Evolutionary conservation across 2,888 invertebrate species (phyloP), one percentile per base, ranked within the genome.

Genomic region (Philereme transversata): DNA sequence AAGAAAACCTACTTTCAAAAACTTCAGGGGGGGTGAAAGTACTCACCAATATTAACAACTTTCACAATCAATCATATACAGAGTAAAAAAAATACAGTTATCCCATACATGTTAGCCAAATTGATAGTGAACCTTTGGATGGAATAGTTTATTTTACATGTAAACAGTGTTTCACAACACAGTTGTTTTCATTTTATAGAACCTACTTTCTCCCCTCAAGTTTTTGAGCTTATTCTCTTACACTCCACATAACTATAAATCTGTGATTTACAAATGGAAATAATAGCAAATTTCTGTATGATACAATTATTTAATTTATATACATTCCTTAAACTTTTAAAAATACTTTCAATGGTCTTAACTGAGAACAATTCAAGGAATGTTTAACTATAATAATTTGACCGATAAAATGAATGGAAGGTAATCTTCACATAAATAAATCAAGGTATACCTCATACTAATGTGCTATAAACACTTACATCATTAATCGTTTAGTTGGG

Each of bases 271-370:
- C n/a, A 41, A 57, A 22, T 60, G 52, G 61, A 69, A 67, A 65
- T 71, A 75, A 75, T 73, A 74, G 75, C 60, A 75, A 62, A 70
- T 56, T 59, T 58, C 49, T 66, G 58, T 72, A 77, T 75, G 78
- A 78, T 80, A 79, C 76, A 80, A 81, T 80, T 84, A 79, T 87
- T 87, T 88, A 87, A 87, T 88, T 80, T 85, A 88, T 87, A 77
- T 90, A 87, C 90, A 90, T 89, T 87, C 89, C 90, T 85, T 84
- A 84, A 71, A 79, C 73, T 76, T 78, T 69, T 71, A 71, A 67
- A 72, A 74, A 73, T 69, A 76, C 70, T 74, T 73, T 71, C 67
- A 67, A 57, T 60, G 66, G 67, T 57, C 75, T 75, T 72, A 75
- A 72, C 70, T 74, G 73, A 73, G 73, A 75, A 72, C 70, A 74